Base-by-base conservation (phyloP, 2,797 vertebrate genomes). In the Amniataba percoides region DNA sequence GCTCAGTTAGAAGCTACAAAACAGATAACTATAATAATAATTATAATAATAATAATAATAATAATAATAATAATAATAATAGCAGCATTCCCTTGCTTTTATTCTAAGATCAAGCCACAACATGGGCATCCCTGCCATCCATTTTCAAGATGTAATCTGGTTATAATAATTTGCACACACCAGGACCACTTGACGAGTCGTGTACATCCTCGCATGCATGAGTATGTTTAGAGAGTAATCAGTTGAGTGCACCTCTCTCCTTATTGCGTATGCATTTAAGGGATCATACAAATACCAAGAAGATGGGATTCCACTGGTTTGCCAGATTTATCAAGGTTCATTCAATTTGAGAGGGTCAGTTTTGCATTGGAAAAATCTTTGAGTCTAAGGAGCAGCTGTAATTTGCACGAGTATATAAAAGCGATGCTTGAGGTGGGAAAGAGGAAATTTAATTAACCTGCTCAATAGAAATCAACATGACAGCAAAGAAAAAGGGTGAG, bases 371-470 rank as follows among this genome's bases (percentile, higher is more conserved):
- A 46, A 31, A 74, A 69, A 75, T 55, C n/a, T 48, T 23, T 19
- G 2, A 7, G 31, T 67, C 25, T 0, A 23, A 46, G 39, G 52
- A 57, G 56, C 21, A 31, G 71, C 69, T 39, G 49, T 39, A 59
- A 77, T 63, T 70, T 69, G 27, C 53, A 77, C 27, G 36, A 27
- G 25, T 58, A 21, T 46, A 60, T 62, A 36, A 60, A 74, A 70
- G 55, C 1, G 11, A 52, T 36, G 23, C 42, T 48, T 48, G 2
- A 16, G 34, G 25, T 53, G 19, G 36, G 34, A 60, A 64, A 65
- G 21, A 34, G n/a, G 42, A 68, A 21, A 61, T 80, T 45, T 36
- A 69, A 74, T 82, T 78, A 78, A 75, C 31, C 52, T 27, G 10
- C 13, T 19, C 9, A 73, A 70, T 45, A 62, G 46, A 78, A 81